Evolutionary conservation across 2,888 invertebrate genomes (phyloP).

Genomic region (Chaetoderma sp.): DNA sequence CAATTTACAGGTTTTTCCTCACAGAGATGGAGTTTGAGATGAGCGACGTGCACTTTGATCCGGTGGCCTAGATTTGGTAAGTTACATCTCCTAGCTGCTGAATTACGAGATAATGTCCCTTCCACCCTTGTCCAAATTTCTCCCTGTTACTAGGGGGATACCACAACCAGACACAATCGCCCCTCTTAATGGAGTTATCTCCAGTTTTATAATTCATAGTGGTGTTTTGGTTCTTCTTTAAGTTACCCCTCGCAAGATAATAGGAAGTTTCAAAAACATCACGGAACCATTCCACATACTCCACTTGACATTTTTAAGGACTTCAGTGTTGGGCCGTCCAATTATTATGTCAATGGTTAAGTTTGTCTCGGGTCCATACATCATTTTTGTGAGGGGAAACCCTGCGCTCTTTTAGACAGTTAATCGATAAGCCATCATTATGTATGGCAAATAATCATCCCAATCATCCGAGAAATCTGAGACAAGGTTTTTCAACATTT

Average conservation of each 20-base stretch:
- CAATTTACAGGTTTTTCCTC: no score
- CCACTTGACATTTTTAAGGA: not conserved
- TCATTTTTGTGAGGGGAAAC: no score
- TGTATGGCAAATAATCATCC: no score
- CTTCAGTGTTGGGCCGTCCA: no score
- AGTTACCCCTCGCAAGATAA: constrained; percentile 5
- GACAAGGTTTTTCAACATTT: no score
- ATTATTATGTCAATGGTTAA: no score
- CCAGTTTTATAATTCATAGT: constrained; percentile 11
- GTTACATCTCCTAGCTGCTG: constrained; percentile 9
- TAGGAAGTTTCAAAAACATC: not conserved
- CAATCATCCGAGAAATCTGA: no score
- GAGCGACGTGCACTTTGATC: constrained; percentile 18
- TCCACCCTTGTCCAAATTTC: constrained; percentile 25
- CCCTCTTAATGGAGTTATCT: constrained; percentile 7
- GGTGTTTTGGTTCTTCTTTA: constrained; percentile 15
- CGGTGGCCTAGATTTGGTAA: constrained; percentile 4
- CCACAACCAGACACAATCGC: constrained; percentile 25
- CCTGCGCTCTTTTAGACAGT: no score
- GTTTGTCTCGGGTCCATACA: no score
- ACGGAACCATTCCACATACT: constrained; percentile 23
- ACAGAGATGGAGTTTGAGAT: constrained; percentile 24
- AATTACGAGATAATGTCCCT: constrained; percentile 21
- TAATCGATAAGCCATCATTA: no score
- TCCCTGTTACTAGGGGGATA: constrained; percentile 17